Evolutionary conservation across 2,888 invertebrate genomes (phyloP).

Genomic region (Chrysomela aeneicollis): DNA sequence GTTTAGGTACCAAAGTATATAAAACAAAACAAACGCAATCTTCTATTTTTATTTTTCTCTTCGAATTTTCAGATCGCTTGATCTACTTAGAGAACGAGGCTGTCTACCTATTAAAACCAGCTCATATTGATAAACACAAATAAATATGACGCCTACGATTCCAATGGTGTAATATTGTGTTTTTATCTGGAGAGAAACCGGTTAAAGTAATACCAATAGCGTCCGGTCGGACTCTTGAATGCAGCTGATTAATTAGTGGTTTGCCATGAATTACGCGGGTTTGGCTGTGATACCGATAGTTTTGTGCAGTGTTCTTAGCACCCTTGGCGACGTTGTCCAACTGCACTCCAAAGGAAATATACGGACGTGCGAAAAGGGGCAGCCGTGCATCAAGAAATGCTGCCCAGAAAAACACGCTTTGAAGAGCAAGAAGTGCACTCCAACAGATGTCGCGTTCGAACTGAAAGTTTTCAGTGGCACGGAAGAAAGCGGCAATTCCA

Average conservation of each 20-base stretch:
- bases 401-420: slow-evolving; percentile 40
- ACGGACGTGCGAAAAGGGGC: slow-evolving; percentile 18
- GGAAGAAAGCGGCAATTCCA: slow-evolving; percentile 26
- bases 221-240: not conserved
- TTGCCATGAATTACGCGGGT: slow-evolving; percentile 11
- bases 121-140: slow-evolving; percentile 10
- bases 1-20: not conserved
- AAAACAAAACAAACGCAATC: not conserved
- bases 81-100: not conserved
- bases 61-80: slow-evolving; percentile 2
- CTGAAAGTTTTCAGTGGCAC: slow-evolving; percentile 36
- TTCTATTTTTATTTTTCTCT: not conserved
- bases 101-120: not conserved
- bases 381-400: slow-evolving; percentile 41
- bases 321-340: slow-evolving; percentile 16
- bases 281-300: slow-evolving; percentile 4
- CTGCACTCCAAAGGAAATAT: slow-evolving; percentile 33
- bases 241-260: not conserved
- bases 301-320: not conserved
- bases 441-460: slow-evolving; percentile 25
- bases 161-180: not conserved
- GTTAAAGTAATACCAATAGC: slow-evolving; percentile 16
- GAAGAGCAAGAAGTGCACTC: slow-evolving; percentile 29
- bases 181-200: slow-evolving; percentile 22
- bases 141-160: slow-evolving; percentile 18